Base-by-base conservation (phyloP, 2,797 vertebrate species). In the Muscicapa comitata region DNA sequence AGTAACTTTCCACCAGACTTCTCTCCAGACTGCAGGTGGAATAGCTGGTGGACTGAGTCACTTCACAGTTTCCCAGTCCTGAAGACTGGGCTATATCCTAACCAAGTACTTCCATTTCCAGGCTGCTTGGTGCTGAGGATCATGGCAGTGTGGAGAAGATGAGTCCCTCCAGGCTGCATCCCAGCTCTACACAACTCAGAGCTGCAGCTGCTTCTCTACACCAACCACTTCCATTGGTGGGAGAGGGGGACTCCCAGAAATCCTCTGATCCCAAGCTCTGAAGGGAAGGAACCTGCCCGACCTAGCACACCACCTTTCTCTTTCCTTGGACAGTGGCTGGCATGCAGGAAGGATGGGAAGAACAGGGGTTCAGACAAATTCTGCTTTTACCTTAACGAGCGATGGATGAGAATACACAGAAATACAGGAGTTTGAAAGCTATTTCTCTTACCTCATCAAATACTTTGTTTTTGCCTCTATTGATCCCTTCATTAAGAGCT, bases 391-490 rank as follows among this genome's bases (percentile, higher is more conserved):
- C 55, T 88, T 13, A 68, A 75, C 20, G 35, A 80, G 40, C 14
- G 21, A 19, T 18, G 55, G 37, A 47, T 66, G 24, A 75, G 51
- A 80, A 80, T 53, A 79, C 35, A 50, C 19, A 59, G 58, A 86
- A 93, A 86, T 37, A 38, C 5, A 53, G 13, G 45, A 55, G 20
- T 45, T 38, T 63, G 31, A 63, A 86, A 81, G 65, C 17, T 9
- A 13, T 28, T 79, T 57, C 67, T 57, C 96, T 90, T 97, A 99
- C 99, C 98, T 99, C 98, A 93, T 99, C 99, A 61, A 99, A 99
- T 48, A 99, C 70, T 97, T 98, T 99, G 97, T 99, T 99, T 98
- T 99, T 99, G 59, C 99, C 99, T 92, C 98, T 98, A 86, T 89
- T 98, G 96, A 99, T 99, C 71, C 98, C 98, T 66, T 99, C 99